Base-by-base conservation (phyloP, 2,797 vertebrate species). In the Eidolon dupreanum region DNA sequence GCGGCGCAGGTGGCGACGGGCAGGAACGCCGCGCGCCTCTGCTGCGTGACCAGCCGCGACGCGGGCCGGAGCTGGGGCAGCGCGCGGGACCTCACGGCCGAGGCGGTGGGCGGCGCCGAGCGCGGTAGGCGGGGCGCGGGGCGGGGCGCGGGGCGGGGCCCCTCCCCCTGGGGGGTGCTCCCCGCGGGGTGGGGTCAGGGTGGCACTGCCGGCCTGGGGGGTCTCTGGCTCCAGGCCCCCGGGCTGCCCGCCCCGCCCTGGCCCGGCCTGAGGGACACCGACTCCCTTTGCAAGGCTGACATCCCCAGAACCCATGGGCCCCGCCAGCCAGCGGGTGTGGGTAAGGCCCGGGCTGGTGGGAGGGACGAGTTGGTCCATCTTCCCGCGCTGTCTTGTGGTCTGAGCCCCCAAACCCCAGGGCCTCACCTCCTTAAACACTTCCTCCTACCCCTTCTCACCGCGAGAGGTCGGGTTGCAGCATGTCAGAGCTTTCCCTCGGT, bases 1-100 rank as follows among this genome's bases (percentile, higher is more conserved):
- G 98, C 99, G 15, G 99, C 99, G 84, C 99, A 99, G 98, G 99
- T 99, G 8, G 98, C 99, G 90, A 99, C 99, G 0, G 99, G 99
- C 71, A 99, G 99, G 94, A 99, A 99, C 0, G 98, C 99, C 22
- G 99, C 99, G 4, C 99, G 99, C 2, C 99, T 99, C 88, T 99
- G 99, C 98, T 99, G 98, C 0, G 97, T 99, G 95, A 99, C 98
- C 97, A 99, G 99, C 78, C 77, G 87, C 0, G 99, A 99, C 38
- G 97, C 99, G 0, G 99, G 99, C 5, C 98, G 98, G 92, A 99
- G 98, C 83, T 99, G 99, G 99, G 99, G 99, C 87, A 78, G 98
- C 0, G 98, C 98, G 90, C 99, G 97, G 0, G 99, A 99, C 98
- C 99, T 99, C 74, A 99, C 99, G 0, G 98, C 98, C 93, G 97